Evolutionary conservation across 2,113 vertebrate genomes (phyloP).

Genomic region (Oceanodroma tethys): DNA sequence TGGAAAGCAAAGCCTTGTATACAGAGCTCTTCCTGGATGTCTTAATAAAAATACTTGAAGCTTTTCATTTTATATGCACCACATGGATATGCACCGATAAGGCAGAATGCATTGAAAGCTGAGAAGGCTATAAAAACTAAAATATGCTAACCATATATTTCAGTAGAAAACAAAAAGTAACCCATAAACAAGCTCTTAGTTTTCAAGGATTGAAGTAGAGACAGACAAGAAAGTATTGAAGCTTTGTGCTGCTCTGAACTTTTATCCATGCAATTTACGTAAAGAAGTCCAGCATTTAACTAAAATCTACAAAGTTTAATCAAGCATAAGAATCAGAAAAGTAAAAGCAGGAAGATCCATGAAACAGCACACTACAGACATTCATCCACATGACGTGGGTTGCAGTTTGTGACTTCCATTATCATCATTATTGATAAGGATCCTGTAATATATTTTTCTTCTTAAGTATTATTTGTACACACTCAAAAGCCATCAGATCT

Average conservation of each 20-base stretch:
- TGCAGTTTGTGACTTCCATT: background rate
- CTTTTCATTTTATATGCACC: background rate
- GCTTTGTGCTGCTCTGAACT: background rate
- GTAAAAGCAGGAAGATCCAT: background rate
- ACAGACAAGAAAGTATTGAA: background rate
- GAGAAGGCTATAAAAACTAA: background rate
- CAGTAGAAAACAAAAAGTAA: background rate
- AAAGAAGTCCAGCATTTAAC: background rate
- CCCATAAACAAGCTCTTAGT: background rate
- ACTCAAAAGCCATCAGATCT: background rate
- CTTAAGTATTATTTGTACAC: background rate
- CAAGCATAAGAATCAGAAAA: background rate
- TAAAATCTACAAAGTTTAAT: background rate
- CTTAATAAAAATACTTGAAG: constrained; percentile 17
- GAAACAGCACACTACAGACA: background rate
- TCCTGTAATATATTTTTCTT: background rate
- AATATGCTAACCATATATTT: background rate
- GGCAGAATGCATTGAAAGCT: background rate
- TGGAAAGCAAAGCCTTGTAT: background rate
- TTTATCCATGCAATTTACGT: background rate
- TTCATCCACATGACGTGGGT: background rate
- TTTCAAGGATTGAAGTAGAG: background rate
- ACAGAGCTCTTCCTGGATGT: background rate
- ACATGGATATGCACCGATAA: background rate
- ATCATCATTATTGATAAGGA: background rate